Base-by-base conservation (phyloP, 1,140 invertebrate species). In the Heliconius melpomene region DNA sequence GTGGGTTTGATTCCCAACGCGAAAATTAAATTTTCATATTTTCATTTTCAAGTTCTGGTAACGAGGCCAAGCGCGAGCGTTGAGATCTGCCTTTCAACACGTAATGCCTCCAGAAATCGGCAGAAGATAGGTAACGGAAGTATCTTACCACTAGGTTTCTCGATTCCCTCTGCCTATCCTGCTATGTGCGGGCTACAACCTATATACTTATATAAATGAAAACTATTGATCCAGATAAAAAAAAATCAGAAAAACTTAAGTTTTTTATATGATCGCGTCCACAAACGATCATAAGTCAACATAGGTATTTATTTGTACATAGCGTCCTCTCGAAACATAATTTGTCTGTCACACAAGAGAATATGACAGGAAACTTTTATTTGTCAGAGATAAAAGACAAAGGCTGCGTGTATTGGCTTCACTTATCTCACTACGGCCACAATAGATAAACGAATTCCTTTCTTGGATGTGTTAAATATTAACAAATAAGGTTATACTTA, bases 311-410 rank as follows among this genome's bases (percentile, higher is more conserved):
- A 79, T 60, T 71, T 77, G 70, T 75, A 84, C 79, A 83, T 86
- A 84, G 70, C 79, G 71, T 72, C 80, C 77, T 74, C 40, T 80
- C 78, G 74, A 79, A 52, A 81, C 73, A 81, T 87, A 85, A 86
- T 87, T 87, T 87, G 82, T 88, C 81, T 85, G 83, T 86, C 76
- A 87, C 82, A 85, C 71, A 72, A 72, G 71, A 82, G 78, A 85
- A 83, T 84, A 86, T 84, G 82, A 84, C 92, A 90, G 91, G 92
- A 93, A 92, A 93, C 85, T 86, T 87, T 87, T 92, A 87, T 93
- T 93, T 93, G 87, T 81, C 77, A 81, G 82, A 93, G 92, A 93
- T 93, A 93, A 92, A 88, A 91, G 84, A 92, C 90, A 93, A 93
- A 92, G 86, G 88, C 87, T 84, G 82, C 86, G 86, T 87, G 86